Conservation (phyloP, 2,888 invertebrate genomes). For the Alentia gelatinosa region DNA sequence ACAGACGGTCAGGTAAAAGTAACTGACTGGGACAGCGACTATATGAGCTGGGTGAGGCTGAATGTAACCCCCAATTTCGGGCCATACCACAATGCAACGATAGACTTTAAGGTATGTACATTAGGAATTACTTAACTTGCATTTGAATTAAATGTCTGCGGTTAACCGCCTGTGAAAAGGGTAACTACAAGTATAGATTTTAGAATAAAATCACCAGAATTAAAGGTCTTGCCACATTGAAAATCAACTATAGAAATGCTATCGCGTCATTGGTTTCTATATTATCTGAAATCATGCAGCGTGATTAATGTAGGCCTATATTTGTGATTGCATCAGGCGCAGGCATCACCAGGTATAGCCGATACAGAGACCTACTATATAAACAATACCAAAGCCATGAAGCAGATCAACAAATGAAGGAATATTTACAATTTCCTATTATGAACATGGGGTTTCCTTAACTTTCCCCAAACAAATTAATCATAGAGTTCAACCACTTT, state of each 20-base stretch:
- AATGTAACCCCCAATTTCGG: constrained; percentile 69
- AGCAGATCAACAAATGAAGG: too few species aligned
- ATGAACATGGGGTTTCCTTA: too few species aligned
- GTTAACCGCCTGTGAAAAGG: not conserved
- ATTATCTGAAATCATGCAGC: not conserved
- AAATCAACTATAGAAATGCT: not conserved
- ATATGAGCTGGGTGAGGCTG: constrained; percentile 57
- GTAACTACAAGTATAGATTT: not conserved
- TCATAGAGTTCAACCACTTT: too few species aligned
- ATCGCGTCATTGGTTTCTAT: not conserved
- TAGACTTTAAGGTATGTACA: constrained; percentile 69
- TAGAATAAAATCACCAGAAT: not conserved
- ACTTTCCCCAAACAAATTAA: too few species aligned
- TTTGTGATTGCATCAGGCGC: too few species aligned
- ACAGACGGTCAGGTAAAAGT: constrained; percentile 69
- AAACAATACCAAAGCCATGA: too few species aligned
- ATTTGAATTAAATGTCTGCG: not conserved
- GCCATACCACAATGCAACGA: constrained; percentile 69
- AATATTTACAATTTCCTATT: too few species aligned
- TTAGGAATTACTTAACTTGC: not conserved
- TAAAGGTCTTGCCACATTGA: not conserved
- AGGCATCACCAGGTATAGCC: too few species aligned
- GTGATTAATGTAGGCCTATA: not conserved
- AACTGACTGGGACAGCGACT: constrained; percentile 61
- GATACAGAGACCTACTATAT: too few species aligned